Evolutionary conservation across 92 coral and sea anemone species (phyloP).

Genomic region (Scolanthus callimorphus): DNA sequence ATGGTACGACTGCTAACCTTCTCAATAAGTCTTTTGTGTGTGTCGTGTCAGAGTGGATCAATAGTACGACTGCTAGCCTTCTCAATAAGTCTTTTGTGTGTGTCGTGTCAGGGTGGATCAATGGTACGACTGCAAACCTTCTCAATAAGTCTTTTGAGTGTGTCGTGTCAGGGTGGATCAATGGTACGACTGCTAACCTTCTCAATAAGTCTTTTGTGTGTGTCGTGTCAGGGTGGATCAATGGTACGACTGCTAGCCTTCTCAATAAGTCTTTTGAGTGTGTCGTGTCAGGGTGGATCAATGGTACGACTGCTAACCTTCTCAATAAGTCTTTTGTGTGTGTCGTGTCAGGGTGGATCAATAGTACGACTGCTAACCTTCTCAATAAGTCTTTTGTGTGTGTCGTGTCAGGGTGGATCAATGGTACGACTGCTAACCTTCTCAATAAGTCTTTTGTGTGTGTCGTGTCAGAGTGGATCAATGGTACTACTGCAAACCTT

Average conservation of each 20-base stretch:
- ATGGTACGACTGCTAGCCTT: no score
- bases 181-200: slow-evolving; percentile 97
- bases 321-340: no score
- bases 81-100: slow-evolving; percentile 85
- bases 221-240: slow-evolving; percentile 89
- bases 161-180: slow-evolving; percentile 90
- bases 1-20: no score
- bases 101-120: slow-evolving; percentile 59
- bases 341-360: no score
- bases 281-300: slow-evolving; percentile 86
- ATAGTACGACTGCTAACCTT: no score
- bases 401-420: no score
- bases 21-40: slow-evolving; percentile 85
- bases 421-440: no score
- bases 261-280: slow-evolving; percentile 85
- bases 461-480: no score
- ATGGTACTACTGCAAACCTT: no score
- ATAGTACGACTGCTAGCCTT: slow-evolving; percentile 97
- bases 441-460: no score
- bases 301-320: no score
- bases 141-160: slow-evolving; percentile 85
- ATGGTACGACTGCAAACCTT: slow-evolving; percentile 42
- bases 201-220: slow-evolving; percentile 85
- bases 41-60: slow-evolving; percentile 90
- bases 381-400: no score